These are phyloP conservation scores for Neolamprologus hecqui DNA, from an alignment of 2,113 vertebrate species.

Conservation along the genomic window DNA sequence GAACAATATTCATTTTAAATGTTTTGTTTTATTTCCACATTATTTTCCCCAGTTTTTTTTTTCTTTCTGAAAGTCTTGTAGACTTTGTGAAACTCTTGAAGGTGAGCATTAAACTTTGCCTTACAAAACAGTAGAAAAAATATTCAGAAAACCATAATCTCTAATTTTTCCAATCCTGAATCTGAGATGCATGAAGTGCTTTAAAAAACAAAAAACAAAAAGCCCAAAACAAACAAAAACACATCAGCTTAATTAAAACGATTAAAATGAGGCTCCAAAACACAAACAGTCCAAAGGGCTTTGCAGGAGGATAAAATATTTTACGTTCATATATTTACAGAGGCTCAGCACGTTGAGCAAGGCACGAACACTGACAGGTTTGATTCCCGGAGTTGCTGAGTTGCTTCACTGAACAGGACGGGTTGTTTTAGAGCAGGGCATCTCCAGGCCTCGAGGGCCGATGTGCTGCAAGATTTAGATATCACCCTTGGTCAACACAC, in stretches of 20 bases:
- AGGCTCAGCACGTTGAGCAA: not conserved
- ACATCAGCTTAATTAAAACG: not conserved
- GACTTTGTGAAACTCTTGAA: not conserved
- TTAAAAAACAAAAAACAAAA: not conserved
- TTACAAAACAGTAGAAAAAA: not conserved
- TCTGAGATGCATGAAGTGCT: not conserved
- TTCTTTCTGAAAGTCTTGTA: not conserved
- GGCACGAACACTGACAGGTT: not conserved
- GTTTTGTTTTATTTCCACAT: not conserved
- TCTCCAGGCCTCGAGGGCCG: not conserved
- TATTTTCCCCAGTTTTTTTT: not conserved
- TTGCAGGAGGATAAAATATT: not conserved
- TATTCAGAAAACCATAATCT: not conserved
- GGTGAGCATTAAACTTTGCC: not conserved
- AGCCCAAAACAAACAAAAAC: not conserved
- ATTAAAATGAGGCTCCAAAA: not conserved
- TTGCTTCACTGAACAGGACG: not conserved
- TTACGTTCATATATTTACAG: not conserved
- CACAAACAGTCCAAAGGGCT: not conserved
- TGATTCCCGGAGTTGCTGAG: not conserved
- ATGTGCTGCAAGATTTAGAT: not conserved
- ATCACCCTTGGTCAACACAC: not conserved
- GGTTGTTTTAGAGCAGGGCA: not conserved
- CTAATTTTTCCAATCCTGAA: not conserved
- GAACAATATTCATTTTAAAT: not conserved